These are phyloP conservation scores for Apus apus DNA, from an alignment of 2,113 vertebrate genomes.

Conservation along the genomic window DNA sequence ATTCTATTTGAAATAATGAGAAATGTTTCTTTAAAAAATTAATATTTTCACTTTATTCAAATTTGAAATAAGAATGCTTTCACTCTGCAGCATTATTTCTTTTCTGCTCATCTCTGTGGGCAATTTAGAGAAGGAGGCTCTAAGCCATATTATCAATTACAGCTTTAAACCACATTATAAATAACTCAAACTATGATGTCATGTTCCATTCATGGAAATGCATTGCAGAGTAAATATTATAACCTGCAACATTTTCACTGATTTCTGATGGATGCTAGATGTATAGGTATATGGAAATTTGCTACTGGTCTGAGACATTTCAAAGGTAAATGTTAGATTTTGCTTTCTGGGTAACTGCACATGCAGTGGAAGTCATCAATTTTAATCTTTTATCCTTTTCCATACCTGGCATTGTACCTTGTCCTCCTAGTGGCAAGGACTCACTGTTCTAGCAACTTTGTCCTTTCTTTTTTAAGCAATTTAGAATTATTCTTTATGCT, in stretches of 20 bases:
- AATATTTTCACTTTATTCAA: not conserved
- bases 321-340: not conserved
- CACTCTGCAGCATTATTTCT: not conserved
- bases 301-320: not conserved
- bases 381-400: not conserved
- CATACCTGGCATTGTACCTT: not conserved
- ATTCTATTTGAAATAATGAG: not conserved
- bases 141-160: not conserved
- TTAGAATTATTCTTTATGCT: not conserved
- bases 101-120: not conserved
- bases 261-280: not conserved
- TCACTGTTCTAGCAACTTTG: not conserved
- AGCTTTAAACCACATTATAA: not conserved
- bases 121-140: not conserved
- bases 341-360: not conserved
- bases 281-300: not conserved
- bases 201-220: not conserved
- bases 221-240: not conserved
- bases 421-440: slow-evolving; percentile 15
- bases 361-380: not conserved
- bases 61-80: not conserved
- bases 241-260: not conserved
- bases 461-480: not conserved
- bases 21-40: not conserved
- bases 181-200: not conserved